Percentiles rank a stretch among this genome's conserved stretches.
Evolutionary conservation across 2,113 vertebrate genomes (phyloP).

Genomic region (Corythornis vintsioides): DNA sequence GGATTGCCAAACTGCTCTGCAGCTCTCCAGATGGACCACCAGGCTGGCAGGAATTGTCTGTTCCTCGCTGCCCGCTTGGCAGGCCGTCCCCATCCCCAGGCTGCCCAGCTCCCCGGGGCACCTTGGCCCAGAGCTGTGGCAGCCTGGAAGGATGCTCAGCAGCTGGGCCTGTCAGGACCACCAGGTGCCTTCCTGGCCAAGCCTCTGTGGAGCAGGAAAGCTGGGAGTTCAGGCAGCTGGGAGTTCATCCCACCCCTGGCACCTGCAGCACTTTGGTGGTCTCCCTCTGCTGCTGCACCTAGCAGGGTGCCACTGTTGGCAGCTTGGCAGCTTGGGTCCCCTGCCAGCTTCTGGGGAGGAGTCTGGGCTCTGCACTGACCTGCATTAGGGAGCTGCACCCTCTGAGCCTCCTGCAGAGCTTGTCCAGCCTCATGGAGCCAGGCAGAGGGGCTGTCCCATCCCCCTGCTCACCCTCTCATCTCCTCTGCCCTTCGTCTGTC

Average conservation of each 20-base stretch:
- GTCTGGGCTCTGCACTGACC: background rate
- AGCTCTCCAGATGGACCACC: background rate
- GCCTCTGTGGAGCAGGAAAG: fast-evolving
- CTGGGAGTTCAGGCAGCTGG: background rate
- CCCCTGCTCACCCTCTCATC: fast-evolving
- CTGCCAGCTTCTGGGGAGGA: fast-evolving
- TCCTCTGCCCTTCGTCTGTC: background rate
- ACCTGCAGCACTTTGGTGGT: background rate
- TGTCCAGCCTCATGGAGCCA: fast-evolving
- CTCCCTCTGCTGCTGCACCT: background rate
- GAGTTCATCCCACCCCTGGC: background rate
- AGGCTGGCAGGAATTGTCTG: constrained; percentile 18
- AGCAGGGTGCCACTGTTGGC: background rate
- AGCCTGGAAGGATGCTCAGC: background rate
- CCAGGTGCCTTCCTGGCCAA: background rate
- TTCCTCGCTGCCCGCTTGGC: background rate
- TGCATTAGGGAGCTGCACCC: fast-evolving
- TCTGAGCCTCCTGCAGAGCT: background rate
- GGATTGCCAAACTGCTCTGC: background rate
- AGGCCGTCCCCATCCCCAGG: background rate
- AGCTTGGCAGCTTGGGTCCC: background rate
- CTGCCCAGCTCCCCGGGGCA: fast-evolving
- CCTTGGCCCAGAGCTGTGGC: background rate
- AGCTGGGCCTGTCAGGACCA: background rate
- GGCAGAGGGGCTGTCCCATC: background rate